Evolutionary conservation across 2,113 vertebrate species (phyloP), one percentile per base, ranked within the genome.

Genomic region (Myiagra hebetior): DNA sequence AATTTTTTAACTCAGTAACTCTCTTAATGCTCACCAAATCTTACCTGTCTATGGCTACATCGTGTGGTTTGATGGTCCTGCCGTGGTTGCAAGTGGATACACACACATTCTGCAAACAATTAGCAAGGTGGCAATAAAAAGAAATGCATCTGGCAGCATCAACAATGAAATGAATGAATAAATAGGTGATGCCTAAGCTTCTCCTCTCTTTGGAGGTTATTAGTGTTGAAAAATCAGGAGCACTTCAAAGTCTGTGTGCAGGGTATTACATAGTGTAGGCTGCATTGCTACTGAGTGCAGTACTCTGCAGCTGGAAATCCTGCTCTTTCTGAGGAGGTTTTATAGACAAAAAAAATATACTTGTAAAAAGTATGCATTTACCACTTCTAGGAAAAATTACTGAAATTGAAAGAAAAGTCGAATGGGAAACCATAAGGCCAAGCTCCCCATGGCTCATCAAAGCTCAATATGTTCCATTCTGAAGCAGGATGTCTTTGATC

Each of bases 251-350:
- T 39, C 39, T 59, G 4, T 26, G 15, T 47, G 13, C 21, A 59
- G 49, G 68, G 10, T 26, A 23, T 26, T 15, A 59, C 55, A 6
- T 0, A 0, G 26, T 11, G 15, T 13, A 67, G 24, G 14, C 31
- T 65, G 28, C 31, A 19, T 13, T 64, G 33, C 27, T 88, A 3
- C 20, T 27, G 23, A 21, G 17, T 69, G 31, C 33, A 65, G 41
- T 23, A 52, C 6, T 35, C 41, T 53, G 24, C 42, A 65, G 13
- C 0, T 77, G 59, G n/a, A 74, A 13, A 62, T 9, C 15, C 46
- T 76, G 15, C 33, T 68, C 11, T n/a, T 18, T 49, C 50, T 88
- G 30, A 60, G 49, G 33, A 18, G 16, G 9, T 57, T 83, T 53
- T 49, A 42, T 0, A 30, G n/a, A 67, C 24, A 56, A 59, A 31